Conservation (phyloP, 2,888 invertebrate species). For the Eilema caniola region DNA sequence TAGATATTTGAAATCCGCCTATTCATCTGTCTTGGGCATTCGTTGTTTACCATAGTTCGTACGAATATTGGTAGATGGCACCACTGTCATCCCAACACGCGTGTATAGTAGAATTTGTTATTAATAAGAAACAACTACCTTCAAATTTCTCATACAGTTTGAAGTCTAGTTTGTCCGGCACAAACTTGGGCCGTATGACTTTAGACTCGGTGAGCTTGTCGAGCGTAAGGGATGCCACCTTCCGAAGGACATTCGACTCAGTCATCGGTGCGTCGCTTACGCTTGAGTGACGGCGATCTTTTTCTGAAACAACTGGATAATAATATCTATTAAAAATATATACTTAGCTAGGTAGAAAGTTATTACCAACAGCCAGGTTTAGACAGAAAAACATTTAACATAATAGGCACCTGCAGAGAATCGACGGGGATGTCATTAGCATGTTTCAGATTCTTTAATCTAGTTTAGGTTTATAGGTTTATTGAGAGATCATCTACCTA, state of each 20-base stretch:
- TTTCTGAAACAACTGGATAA: constrained; percentile 60
- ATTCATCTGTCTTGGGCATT: too few species aligned
- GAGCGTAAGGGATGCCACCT: constrained; percentile 94
- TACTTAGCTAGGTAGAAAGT: background rate
- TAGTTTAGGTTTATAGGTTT: too few species aligned
- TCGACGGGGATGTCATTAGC: too few species aligned
- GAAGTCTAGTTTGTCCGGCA: constrained; percentile 95
- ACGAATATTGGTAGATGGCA: too few species aligned
- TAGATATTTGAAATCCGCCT: too few species aligned
- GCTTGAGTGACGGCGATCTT: constrained; percentile 80
- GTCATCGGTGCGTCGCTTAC: constrained; percentile 80
- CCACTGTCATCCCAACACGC: too few species aligned
- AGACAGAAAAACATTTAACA: background rate
- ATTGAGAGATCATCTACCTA: too few species aligned
- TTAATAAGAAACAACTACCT: constrained; percentile 86
- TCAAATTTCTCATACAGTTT: constrained; percentile 96
- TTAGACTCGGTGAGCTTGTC: constrained; percentile 91
- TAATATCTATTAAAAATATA: background rate
- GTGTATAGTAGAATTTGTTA: too few species aligned
- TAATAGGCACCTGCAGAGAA: background rate
- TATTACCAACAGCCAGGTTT: background rate
- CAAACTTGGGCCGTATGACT: constrained; percentile 90
- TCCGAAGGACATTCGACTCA: constrained; percentile 92
- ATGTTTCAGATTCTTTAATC: too few species aligned
- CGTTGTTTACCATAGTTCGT: too few species aligned